Base-by-base conservation (phyloP, 1,140 invertebrate species). In the Magallana angulata region DNA sequence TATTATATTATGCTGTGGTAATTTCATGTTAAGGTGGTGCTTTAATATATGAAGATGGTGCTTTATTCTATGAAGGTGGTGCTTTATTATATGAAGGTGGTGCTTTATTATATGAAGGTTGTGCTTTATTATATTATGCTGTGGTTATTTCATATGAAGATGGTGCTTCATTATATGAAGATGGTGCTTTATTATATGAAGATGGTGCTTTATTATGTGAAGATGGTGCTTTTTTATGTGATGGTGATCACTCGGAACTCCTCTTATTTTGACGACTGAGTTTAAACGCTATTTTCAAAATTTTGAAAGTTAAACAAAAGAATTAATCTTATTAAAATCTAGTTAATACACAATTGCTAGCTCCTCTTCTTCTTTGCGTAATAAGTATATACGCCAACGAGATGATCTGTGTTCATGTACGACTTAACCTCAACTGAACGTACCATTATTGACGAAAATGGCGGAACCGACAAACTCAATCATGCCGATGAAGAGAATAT, bases 401-500 rank as follows among this genome's bases (percentile, higher is more conserved):
- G n/a, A 62, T 62, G 60, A 62, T 16, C 60, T 62, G 36, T 48
- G 36, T 48, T 4, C 36, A 62, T 62, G 60, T 62, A 62, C 60
- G 60, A 62, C 60, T 62, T 62, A 12, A 62, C 60, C 60, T 62
- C 60, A 62, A 62, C 60, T 8, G 60, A 62, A 62, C n/a, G 36
- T 48, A 48, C 36, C 36, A 48, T 62, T n/a, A 62, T 62, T n/a
- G n/a, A 62, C 9, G n/a, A 62, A 62, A 62, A 62, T 62, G 60
- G 60, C 60, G 60, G 12, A 62, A n/a, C n/a, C 60, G 12, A 62
- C 60, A 62, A 62, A 62, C 24, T 24, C 24, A 24, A 24, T 24
- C 60, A n/a, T 62, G n/a, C 12, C 60, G 12, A 62, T 62, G 60
- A 62, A 62, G 60, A 62, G 60, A 62, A 62, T 62, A 62, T 62